Evolutionary conservation across 2,888 invertebrate species (phyloP).

Genomic region (Synergus umbraculus): DNA sequence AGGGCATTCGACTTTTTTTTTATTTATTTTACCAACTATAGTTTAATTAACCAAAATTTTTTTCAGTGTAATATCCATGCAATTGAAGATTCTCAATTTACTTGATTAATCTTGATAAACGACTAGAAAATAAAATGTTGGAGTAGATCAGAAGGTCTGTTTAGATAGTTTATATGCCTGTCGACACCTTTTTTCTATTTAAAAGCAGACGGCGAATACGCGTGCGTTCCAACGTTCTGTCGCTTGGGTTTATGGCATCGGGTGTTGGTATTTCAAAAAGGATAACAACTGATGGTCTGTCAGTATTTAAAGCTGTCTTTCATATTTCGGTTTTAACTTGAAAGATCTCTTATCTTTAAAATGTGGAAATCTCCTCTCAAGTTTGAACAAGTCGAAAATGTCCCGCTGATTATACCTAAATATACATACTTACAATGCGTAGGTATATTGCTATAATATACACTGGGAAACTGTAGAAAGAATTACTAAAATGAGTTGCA

Average conservation of each 20-base stretch:
- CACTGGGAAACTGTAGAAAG: too few species aligned
- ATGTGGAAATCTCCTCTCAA: neutral
- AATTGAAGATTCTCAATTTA: neutral
- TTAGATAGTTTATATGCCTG: neutral
- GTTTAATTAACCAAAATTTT: too few species aligned
- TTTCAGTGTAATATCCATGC: too few species aligned
- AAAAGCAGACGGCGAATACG: neutral
- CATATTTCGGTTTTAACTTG: neutral
- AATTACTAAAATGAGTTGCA: too few species aligned
- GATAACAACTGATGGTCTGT: neutral
- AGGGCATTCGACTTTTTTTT: too few species aligned
- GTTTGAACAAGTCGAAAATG: neutral
- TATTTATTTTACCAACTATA: too few species aligned
- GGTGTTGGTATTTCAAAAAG: neutral
- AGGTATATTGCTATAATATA: too few species aligned
- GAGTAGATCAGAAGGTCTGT: neutral
- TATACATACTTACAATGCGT: too few species aligned
- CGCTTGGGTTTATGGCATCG: conserved; percentile 1
- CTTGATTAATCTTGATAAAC: neutral
- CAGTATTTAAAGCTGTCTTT: neutral
- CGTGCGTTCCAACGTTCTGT: neutral
- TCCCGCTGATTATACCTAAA: neutral
- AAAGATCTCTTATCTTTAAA: neutral
- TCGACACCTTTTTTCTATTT: neutral
- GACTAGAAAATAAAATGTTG: neutral